Evolutionary conservation across 2,113 vertebrate genomes (phyloP).

Genomic region (Acrocephalus arundinaceus): DNA sequence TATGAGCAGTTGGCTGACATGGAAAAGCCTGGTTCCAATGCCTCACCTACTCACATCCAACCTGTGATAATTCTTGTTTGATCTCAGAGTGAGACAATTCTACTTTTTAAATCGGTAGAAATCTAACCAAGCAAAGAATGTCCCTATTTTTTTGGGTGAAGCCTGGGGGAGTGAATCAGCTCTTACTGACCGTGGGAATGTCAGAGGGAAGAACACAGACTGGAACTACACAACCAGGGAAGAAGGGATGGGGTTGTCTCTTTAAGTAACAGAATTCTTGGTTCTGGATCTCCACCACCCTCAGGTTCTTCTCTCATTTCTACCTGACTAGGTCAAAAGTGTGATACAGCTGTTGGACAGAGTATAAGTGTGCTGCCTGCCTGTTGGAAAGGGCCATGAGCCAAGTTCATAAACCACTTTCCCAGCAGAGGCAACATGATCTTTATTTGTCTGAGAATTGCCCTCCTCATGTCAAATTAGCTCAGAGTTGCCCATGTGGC

Average conservation of each 20-base stretch:
- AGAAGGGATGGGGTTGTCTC: neutral
- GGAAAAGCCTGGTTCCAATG: neutral
- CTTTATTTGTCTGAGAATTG: neutral
- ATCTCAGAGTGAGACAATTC: neutral
- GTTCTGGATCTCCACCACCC: neutral
- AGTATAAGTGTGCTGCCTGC: neutral
- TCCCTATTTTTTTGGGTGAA: fast-evolving
- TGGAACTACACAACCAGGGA: neutral
- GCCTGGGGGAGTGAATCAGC: neutral
- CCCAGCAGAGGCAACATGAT: neutral
- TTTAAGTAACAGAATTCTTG: neutral
- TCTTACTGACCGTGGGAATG: neutral
- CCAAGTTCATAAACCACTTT: neutral
- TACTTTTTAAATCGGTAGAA: neutral
- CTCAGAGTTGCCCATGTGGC: neutral
- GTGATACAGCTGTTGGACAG: neutral
- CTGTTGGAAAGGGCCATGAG: neutral
- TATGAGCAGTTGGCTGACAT: fast-evolving
- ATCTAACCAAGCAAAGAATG: neutral
- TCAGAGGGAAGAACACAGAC: neutral
- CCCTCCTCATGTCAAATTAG: neutral
- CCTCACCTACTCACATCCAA: neutral
- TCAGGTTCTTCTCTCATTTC: neutral
- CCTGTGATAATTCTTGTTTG: neutral
- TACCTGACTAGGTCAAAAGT: neutral